phyloP scores from a whole-genome alignment of 2,888 invertebrate genomes.

The Drosophila silvestris region DNA sequence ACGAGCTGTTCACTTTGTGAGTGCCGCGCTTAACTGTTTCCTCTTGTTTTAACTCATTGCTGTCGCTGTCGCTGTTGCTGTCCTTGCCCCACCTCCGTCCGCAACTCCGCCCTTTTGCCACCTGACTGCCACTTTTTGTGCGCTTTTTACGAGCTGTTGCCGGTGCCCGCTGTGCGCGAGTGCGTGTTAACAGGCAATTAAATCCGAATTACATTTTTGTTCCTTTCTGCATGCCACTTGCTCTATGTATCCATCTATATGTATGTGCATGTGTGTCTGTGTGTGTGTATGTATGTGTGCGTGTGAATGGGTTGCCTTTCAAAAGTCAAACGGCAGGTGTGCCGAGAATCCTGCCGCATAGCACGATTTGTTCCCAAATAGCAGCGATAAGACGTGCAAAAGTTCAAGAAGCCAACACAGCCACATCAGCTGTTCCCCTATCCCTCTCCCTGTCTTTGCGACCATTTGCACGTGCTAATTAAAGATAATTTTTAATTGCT shows the following conservation, averaged over 20 bases:
- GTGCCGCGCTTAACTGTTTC: conserved; percentile 71
- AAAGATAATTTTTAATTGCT: conserved; percentile 84
- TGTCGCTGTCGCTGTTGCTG: conserved; percentile 31
- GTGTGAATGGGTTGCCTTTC: conserved; percentile 37
- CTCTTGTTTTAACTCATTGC: conserved; percentile 67
- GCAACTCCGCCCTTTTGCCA: conserved; percentile 14
- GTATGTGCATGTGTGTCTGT: not conserved
- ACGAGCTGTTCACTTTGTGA: conserved; percentile 78
- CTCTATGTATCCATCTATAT: conserved; percentile 26
- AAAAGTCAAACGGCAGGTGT: conserved; percentile 74
- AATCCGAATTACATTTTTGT: conserved; percentile 81
- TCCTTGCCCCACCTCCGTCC: conserved; percentile 14
- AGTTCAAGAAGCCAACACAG: conserved; percentile 63
- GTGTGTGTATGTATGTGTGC: conserved; percentile 19
- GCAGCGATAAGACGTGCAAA: conserved; percentile 62
- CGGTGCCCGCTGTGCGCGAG: conserved; percentile 75
- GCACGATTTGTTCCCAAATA: conserved; percentile 63
- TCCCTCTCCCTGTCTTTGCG: conserved; percentile 7
- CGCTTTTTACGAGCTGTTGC: conserved; percentile 76
- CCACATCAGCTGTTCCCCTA: not conserved
- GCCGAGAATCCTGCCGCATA: conserved; percentile 61
- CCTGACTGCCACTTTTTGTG: conserved; percentile 47
- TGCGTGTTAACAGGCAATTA: conserved; percentile 82
- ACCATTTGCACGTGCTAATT: conserved; percentile 82
- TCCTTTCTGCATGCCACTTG: conserved; percentile 65